These are phyloP conservation scores for Dasyornis broadbenti DNA, from an alignment of 2,113 vertebrate genomes.

Conservation along the genomic window DNA sequence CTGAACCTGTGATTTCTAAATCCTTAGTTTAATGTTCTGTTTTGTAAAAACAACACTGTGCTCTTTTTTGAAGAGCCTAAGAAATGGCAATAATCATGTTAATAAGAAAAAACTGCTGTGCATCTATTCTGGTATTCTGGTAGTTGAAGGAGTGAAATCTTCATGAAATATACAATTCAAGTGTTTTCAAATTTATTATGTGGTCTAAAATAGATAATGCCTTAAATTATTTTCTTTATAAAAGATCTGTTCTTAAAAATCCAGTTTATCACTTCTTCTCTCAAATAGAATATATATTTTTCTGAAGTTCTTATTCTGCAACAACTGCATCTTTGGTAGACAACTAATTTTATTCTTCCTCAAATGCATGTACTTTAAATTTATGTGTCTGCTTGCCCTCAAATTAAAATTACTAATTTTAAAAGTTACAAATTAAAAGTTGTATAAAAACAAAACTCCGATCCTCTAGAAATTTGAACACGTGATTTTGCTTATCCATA, in stretches of 20 bases:
- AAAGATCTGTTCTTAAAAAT: neutral
- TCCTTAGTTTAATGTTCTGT: neutral
- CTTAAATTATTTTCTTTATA: neutral
- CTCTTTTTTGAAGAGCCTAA: neutral
- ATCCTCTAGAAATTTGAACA: neutral
- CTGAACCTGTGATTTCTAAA: neutral
- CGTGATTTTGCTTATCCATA: neutral
- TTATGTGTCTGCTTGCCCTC: neutral
- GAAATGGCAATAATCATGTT: neutral
- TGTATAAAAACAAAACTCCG: neutral
- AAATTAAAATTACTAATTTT: neutral
- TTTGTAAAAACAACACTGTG: neutral
- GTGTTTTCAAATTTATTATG: neutral
- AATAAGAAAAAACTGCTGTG: neutral
- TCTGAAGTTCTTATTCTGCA: neutral
- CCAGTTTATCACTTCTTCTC: neutral
- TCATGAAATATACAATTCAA: neutral
- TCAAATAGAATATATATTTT: neutral
- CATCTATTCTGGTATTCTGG: neutral
- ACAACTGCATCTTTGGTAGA: neutral
- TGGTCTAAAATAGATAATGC: neutral
- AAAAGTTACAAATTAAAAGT: neutral
- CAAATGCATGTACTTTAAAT: neutral
- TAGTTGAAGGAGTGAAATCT: neutral
- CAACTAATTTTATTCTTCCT: neutral